These are phyloP conservation scores for Sebastolobus altivelis DNA, from an alignment of 2,797 vertebrate genomes.

Conservation along the genomic window DNA sequence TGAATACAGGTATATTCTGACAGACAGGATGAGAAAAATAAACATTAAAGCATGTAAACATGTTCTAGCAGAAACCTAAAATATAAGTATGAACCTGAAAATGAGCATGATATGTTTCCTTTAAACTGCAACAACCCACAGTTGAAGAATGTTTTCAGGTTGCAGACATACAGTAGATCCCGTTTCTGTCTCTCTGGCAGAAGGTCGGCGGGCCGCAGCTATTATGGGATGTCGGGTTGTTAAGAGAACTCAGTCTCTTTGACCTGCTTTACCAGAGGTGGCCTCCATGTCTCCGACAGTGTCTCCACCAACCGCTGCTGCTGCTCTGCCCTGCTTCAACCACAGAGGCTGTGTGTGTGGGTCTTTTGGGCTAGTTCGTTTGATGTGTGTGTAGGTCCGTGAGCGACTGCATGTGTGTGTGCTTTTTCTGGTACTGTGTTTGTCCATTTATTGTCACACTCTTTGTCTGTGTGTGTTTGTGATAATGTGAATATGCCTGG, in stretches of 20 bases:
- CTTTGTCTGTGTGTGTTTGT: background rate
- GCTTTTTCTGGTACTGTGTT: background rate
- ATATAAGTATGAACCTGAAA: background rate
- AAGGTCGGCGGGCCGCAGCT: conserved; percentile 19
- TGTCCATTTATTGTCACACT: background rate
- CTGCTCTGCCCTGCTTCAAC: conserved; percentile 46
- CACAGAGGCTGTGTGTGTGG: conserved; percentile 8
- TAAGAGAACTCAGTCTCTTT: conserved; percentile 57
- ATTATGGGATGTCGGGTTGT: conserved; percentile 67
- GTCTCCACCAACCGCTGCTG: conserved; percentile 18
- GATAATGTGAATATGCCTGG: background rate
- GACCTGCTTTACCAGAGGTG: conserved; percentile 75
- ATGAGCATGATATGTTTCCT: background rate
- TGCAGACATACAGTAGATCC: background rate
- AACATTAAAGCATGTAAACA: background rate
- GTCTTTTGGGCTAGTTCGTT: background rate
- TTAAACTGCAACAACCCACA: background rate
- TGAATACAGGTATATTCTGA: background rate
- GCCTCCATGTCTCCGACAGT: conserved; percentile 49
- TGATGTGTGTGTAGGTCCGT: background rate
- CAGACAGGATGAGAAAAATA: background rate
- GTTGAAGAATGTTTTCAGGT: background rate
- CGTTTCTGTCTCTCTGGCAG: background rate
- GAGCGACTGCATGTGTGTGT: background rate
- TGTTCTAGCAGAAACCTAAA: background rate